phyloP scores from a whole-genome alignment of 2,888 invertebrate species.

The Melinaea menophilus region DNA sequence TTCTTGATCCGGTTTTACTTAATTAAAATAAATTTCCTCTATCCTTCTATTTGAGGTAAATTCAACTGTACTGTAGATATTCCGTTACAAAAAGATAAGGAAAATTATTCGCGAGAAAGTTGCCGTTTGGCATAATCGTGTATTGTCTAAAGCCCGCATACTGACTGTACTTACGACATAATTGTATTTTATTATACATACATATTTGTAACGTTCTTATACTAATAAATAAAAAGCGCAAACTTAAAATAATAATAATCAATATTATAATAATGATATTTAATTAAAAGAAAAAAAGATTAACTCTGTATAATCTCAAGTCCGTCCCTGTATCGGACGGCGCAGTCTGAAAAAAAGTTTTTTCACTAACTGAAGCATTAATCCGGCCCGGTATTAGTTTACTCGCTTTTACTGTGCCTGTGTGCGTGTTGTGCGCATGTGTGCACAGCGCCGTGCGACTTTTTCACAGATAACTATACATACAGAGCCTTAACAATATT shows the following conservation, averaged over 20 bases:
- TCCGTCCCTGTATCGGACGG: conserved; percentile 70
- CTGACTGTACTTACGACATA: conserved; percentile 39
- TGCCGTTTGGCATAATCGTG: conserved; percentile 39
- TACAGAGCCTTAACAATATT: conserved; percentile 43
- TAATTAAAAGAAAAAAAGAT: conserved; percentile 13
- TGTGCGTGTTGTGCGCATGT: conserved; percentile 59
- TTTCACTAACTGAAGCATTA: conserved; percentile 79
- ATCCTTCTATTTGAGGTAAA: not conserved
- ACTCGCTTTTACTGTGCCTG: conserved; percentile 67
- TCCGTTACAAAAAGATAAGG: conserved; percentile 44
- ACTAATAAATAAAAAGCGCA: not conserved
- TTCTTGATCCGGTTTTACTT: too few species aligned
- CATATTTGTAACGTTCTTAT: not conserved
- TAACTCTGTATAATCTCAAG: conserved; percentile 39
- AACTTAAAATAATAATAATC: not conserved
- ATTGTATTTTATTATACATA: conserved; percentile 28
- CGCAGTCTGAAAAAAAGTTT: conserved; percentile 77
- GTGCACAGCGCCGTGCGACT: conserved; percentile 68
- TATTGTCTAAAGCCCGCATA: conserved; percentile 54
- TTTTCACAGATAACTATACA: conserved; percentile 60
- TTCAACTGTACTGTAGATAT: conserved; percentile 23
- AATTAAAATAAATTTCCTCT: too few species aligned
- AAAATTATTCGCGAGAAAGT: conserved; percentile 61
- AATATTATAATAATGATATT: not conserved
- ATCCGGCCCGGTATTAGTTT: conserved; percentile 78